Conservation (phyloP, 1,140 invertebrate species). For the Heliconius hewitsoni region DNA sequence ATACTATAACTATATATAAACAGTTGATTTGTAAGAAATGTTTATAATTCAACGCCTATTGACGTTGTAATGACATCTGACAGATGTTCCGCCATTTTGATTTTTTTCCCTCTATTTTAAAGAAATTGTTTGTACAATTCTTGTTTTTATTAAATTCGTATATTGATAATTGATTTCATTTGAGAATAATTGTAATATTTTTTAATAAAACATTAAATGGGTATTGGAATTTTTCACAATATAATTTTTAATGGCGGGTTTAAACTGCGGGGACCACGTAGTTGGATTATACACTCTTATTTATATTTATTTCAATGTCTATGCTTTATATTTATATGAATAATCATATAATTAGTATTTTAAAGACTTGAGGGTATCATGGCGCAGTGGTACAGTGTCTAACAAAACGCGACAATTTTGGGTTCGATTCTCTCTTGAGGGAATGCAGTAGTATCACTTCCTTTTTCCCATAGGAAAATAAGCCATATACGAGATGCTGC, state of each 20-base stretch:
- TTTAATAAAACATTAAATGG: neutral
- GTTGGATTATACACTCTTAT: slow-evolving; percentile 30
- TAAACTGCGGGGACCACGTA: slow-evolving; percentile 31
- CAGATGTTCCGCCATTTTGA: neutral
- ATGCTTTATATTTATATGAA: slow-evolving; percentile 17
- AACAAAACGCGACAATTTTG: too few species aligned
- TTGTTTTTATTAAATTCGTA: neutral
- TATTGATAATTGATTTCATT: neutral
- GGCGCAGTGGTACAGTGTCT: too few species aligned
- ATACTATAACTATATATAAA: neutral
- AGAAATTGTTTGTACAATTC: neutral
- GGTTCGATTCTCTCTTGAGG: too few species aligned
- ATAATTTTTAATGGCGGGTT: neutral
- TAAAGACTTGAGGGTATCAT: too few species aligned
- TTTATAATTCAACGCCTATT: slow-evolving; percentile 1
- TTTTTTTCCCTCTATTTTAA: neutral
- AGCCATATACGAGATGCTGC: too few species aligned
- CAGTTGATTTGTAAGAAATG: slow-evolving; percentile 5
- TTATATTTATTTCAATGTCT: neutral
- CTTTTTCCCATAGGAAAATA: too few species aligned
- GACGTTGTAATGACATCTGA: slow-evolving; percentile 1
- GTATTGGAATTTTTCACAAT: neutral
- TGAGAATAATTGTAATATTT: too few species aligned
- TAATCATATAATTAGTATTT: too few species aligned
- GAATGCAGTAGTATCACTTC: too few species aligned